Evolutionary conservation across 2,797 vertebrate species (phyloP).

Genomic region (Parambassis ranga): DNA sequence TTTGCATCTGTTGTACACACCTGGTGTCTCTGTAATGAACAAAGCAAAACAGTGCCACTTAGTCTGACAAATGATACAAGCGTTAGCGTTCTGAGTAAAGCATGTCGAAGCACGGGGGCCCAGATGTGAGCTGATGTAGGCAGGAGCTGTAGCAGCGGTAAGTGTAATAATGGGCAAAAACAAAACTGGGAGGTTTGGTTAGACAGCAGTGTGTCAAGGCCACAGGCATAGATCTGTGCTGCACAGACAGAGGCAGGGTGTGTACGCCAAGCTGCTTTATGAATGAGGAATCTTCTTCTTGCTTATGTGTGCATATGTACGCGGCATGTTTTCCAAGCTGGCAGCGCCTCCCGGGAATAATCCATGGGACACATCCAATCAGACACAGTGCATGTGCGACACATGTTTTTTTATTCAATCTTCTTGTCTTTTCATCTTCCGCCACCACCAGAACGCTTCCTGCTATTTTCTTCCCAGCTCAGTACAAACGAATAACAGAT

Average conservation of each 20-base stretch:
- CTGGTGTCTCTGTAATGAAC: conserved; percentile 64
- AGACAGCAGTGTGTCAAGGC: conserved; percentile 40
- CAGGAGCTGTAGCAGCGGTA: conserved; percentile 31
- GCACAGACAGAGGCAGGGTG: conserved; percentile 32
- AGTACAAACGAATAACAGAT: conserved; percentile 98
- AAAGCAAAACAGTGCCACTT: conserved; percentile 46
- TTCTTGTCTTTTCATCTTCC: conserved; percentile 95
- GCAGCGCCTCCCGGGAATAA: conserved; percentile 63
- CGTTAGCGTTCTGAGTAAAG: conserved; percentile 33
- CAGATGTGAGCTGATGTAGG: conserved; percentile 47
- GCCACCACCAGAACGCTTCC: conserved; percentile 94
- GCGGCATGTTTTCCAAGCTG: conserved; percentile 52
- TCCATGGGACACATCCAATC: conserved; percentile 86
- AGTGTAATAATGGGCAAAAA: conserved; percentile 53
- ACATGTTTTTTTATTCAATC: conserved; percentile 89
- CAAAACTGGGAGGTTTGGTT: conserved; percentile 54
- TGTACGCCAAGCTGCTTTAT: conserved; percentile 49
- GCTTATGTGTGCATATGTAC: conserved; percentile 12
- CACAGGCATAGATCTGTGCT: conserved; percentile 54
- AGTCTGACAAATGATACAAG: conserved; percentile 56
- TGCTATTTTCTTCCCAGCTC: conserved; percentile 95
- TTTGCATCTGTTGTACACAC: conserved; percentile 63
- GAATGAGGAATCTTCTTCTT: conserved; percentile 47
- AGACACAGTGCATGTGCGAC: conserved; percentile 84
- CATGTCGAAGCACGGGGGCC: conserved; percentile 31